phyloP scores from a whole-genome alignment of 2,888 invertebrate genomes.

The Diploptera punctata region DNA sequence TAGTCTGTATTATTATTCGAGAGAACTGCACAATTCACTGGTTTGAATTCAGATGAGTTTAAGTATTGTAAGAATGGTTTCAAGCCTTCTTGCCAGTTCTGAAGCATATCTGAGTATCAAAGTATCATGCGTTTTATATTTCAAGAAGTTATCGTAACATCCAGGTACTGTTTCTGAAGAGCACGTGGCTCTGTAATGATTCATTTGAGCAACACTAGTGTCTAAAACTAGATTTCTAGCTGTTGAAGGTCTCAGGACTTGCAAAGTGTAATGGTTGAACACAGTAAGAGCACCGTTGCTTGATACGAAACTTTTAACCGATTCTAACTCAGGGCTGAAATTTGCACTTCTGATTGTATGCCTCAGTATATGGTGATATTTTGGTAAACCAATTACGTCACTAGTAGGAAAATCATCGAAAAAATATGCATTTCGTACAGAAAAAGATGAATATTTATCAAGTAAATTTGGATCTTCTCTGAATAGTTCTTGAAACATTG shows the following conservation, averaged over 20 bases:
- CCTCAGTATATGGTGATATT: conserved; percentile 55
- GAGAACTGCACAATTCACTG: background rate
- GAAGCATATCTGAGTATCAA: conserved; percentile 18
- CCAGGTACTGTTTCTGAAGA: conserved; percentile 19
- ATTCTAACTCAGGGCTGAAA: conserved; percentile 68
- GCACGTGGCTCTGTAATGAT: conserved; percentile 67
- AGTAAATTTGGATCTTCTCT: conserved; percentile 54
- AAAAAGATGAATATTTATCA: conserved; percentile 61
- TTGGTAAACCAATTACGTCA: conserved; percentile 15
- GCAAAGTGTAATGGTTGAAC: conserved; percentile 77
- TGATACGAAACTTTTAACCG: conserved; percentile 74
- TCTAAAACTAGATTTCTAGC: conserved; percentile 65
- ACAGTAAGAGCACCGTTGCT: conserved; percentile 70
- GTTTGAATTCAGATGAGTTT: background rate
- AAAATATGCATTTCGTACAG: conserved; percentile 73
- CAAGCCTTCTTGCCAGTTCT: background rate
- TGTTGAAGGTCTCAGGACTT: conserved; percentile 61
- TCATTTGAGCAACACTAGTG: conserved; percentile 65
- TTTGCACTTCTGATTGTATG: conserved; percentile 62
- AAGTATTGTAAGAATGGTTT: conserved; percentile 4
- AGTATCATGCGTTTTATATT: background rate
- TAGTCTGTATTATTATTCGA: too few species aligned
- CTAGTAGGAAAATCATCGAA: conserved; percentile 55
- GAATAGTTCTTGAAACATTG: conserved; percentile 60
- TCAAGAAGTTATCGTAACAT: conserved; percentile 23